Conservation (phyloP, 2,888 invertebrate species). For the Hetaerina titia region DNA sequence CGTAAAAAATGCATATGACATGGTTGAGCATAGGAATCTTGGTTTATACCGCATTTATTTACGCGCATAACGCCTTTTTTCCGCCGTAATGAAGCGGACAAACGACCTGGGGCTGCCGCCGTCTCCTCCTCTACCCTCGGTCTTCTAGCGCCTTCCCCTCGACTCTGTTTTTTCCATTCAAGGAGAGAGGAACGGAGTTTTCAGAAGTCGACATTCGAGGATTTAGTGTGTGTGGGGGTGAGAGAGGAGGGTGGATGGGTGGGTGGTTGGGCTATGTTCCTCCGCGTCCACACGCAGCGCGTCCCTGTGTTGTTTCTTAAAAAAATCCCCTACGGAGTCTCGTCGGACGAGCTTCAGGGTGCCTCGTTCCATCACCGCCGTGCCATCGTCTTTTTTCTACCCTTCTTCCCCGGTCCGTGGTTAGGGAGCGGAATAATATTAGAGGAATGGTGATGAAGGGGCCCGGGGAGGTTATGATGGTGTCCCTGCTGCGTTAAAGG, state of each 20-base stretch:
- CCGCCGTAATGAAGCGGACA: slow-evolving; percentile 44
- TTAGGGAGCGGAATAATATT: slow-evolving; percentile 24
- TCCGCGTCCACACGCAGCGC: background rate
- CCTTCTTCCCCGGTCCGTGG: background rate
- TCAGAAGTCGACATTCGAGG: background rate
- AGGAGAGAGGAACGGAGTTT: background rate
- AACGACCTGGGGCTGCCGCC: background rate
- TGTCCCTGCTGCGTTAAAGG: slow-evolving; percentile 47
- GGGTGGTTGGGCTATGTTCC: background rate
- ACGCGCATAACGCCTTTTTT: background rate
- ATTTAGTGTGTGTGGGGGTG: background rate
- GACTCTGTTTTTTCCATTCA: slow-evolving; percentile 53
- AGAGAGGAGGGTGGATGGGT: background rate
- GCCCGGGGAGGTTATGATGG: slow-evolving; percentile 39
- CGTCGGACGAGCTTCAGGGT: slow-evolving; percentile 16
- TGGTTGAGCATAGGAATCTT: background rate
- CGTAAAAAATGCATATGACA: background rate
- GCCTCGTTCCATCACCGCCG: slow-evolving; percentile 7
- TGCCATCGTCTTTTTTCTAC: background rate
- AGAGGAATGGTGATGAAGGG: slow-evolving; percentile 45
- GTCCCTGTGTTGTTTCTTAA: background rate
- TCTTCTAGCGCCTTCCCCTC: background rate
- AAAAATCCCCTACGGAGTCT: background rate
- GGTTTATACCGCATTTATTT: slow-evolving; percentile 36
- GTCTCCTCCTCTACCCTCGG: slow-evolving; percentile 13